Evolutionary conservation across 2,797 vertebrate species (phyloP), one percentile per base, ranked within the genome.

Genomic region (Australoheros facetus): DNA sequence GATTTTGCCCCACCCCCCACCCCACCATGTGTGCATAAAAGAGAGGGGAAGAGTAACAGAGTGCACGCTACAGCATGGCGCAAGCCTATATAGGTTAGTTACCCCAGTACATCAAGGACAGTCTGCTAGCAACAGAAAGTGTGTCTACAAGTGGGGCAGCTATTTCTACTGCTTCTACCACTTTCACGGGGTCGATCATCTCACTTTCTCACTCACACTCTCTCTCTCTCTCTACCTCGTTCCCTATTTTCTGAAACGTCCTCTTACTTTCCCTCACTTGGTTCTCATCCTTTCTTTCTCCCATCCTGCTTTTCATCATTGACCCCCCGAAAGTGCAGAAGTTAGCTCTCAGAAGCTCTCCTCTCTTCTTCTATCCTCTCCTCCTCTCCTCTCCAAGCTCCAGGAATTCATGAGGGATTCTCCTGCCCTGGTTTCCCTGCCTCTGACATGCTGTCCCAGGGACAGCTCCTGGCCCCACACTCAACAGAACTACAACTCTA

Each of bases 131-230:
- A 93, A 88, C 88, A 93, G 86, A 95, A 92, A 94, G 90, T 92
- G 91, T 95, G 87, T 94, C 94, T 93, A 93, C 93, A 97, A 97
- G 94, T 97, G 94, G 95, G 96, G 90, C 96, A 96, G 94, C 95
- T 96, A 96, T 96, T 96, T 96, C 93, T 90, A 95, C 91, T 90
- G 91, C 92, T 89, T 90, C 93, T 82, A 85, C 89, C 89, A 92
- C 94, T 93, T 69, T 92, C 82, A 86, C 87, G 85, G 95, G 95
- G 94, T 96, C 93, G 60, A 92, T 71, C 85, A 77, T 77, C 83
- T 71, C 82, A 75, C 28, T 34, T 8, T 34, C 83, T 84, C 86
- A 42, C 79, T 79, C 64, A 42, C 34, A 73, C 70, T 87, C 58
- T 71, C 83, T 77, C 64, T 85, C 80, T 80, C 51, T 19, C 56